A percentile compares a stretch with the other conserved stretches of the same genome.
These are phyloP conservation scores for Sebastes hubbsi DNA, from an alignment of 2,797 vertebrate species.

Conservation along the genomic window DNA sequence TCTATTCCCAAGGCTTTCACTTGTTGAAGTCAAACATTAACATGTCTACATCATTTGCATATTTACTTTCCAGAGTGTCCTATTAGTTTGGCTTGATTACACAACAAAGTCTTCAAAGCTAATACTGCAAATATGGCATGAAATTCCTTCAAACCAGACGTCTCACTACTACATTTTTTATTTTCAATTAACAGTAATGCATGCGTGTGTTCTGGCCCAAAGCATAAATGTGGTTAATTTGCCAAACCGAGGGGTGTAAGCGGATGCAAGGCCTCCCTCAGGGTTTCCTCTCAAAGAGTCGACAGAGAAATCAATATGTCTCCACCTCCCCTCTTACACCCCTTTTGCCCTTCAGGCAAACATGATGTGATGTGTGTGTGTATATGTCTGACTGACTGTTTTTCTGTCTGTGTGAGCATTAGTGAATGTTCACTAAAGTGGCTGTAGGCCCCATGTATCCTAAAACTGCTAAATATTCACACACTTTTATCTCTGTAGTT, in stretches of 20 bases:
- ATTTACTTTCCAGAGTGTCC: constrained; percentile 8
- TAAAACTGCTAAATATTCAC: constrained; percentile 25
- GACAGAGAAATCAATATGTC: constrained; percentile 68
- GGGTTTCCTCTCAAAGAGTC: constrained; percentile 62
- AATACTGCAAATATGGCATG: constrained; percentile 45
- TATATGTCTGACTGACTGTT: constrained; percentile 11
- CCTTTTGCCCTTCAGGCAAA: constrained; percentile 44
- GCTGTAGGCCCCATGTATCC: not conserved
- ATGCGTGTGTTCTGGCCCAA: constrained; percentile 39
- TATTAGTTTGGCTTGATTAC: constrained; percentile 34
- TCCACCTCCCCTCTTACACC: constrained; percentile 40
- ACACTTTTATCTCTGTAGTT: constrained; percentile 9
- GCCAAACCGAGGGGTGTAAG: constrained; percentile 47
- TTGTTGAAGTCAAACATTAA: constrained; percentile 34
- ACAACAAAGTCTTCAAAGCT: constrained; percentile 38
- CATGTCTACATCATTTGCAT: constrained; percentile 8
- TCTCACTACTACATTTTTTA: constrained; percentile 22
- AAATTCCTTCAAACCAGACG: constrained; percentile 46
- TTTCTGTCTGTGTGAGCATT: constrained; percentile 8
- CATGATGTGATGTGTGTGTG: constrained; percentile 22
- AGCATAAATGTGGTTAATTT: constrained; percentile 61
- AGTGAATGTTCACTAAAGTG: not conserved
- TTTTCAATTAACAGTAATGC: constrained; percentile 5
- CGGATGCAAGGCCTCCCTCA: constrained; percentile 57
- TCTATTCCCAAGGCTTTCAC: constrained; percentile 16